Conservation (phyloP, 2,797 vertebrate genomes). For the Scolopax rusticola region DNA sequence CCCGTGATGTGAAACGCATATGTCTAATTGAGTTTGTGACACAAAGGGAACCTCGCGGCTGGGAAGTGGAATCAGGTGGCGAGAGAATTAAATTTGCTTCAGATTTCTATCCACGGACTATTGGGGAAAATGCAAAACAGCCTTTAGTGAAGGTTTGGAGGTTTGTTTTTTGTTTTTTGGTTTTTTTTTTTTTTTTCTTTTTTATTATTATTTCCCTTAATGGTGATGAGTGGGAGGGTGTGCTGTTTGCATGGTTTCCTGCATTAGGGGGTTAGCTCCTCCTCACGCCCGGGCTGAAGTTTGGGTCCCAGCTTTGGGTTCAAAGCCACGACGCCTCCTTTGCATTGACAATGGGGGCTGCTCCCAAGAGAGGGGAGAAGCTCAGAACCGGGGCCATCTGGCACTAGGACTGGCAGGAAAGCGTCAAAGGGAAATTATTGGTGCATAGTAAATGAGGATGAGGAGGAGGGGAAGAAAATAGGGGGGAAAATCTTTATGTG, state of each 20-base stretch:
- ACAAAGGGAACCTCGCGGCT: conserved; percentile 74
- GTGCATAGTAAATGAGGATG: conserved; percentile 69
- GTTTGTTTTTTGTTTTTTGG: background rate
- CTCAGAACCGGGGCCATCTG: conserved; percentile 76
- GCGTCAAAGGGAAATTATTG: conserved; percentile 73
- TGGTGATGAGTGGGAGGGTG: conserved; percentile 61
- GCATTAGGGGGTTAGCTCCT: conserved; percentile 60
- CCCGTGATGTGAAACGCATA: conserved; percentile 51
- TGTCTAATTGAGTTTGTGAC: conserved; percentile 75
- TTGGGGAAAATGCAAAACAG: conserved; percentile 73
- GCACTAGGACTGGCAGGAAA: conserved; percentile 59
- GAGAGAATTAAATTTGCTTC: conserved; percentile 76
- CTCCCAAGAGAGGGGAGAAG: conserved; percentile 66
- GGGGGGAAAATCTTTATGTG: conserved; percentile 42
- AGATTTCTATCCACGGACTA: conserved; percentile 74
- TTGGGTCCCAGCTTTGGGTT: conserved; percentile 71
- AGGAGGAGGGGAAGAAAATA: conserved; percentile 54
- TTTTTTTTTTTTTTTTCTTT: no score
- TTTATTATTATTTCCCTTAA: background rate
- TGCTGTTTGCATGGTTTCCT: conserved; percentile 70
- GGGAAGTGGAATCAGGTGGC: conserved; percentile 78
- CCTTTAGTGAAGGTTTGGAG: conserved; percentile 33
- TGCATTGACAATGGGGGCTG: conserved; percentile 73
- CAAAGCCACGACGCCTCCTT: conserved; percentile 74
- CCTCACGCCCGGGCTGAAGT: conserved; percentile 31